phyloP scores from a whole-genome alignment of 2,888 invertebrate genomes.

The Nudaria mundana region DNA sequence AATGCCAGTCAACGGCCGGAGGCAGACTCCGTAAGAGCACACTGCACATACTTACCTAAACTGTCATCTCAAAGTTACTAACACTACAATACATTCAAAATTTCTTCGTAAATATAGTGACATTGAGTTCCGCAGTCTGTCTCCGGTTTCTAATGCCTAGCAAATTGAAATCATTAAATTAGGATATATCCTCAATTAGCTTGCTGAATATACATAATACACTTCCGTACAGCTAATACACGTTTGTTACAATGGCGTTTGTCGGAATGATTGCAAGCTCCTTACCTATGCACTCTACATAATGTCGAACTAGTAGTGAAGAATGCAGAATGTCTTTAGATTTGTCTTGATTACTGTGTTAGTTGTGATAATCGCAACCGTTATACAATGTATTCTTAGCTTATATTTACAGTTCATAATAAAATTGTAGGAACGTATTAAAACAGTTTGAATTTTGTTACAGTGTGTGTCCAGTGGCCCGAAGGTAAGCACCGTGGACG shows the following conservation, averaged over 20 bases:
- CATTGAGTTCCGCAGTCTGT: slow-evolving; percentile 43
- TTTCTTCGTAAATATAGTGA: slow-evolving; percentile 4
- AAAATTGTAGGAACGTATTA: too few species aligned
- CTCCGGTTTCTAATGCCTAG: slow-evolving; percentile 63
- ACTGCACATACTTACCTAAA: too few species aligned
- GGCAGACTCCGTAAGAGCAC: slow-evolving; percentile 50
- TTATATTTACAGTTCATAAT: too few species aligned
- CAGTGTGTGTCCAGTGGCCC: slow-evolving; percentile 96
- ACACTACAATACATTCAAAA: slow-evolving; percentile 8
- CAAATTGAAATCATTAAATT: slow-evolving; percentile 37
- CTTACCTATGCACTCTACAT: slow-evolving; percentile 63
- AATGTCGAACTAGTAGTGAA: slow-evolving; percentile 63
- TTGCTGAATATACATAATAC: slow-evolving; percentile 54
- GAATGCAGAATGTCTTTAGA: slow-evolving; percentile 74
- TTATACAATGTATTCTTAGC: too few species aligned
- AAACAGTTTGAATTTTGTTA: slow-evolving; percentile 75
- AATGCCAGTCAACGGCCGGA: slow-evolving; percentile 63
- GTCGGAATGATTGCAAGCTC: slow-evolving; percentile 67
- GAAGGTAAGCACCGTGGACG: slow-evolving; percentile 87
- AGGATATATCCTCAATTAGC: slow-evolving; percentile 58
- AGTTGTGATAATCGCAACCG: background rate
- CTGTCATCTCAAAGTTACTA: too few species aligned
- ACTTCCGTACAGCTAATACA: slow-evolving; percentile 40
- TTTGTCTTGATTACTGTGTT: slow-evolving; percentile 51
- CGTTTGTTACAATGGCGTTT: slow-evolving; percentile 51